These are phyloP conservation scores for Odontomachus brunneus DNA, from an alignment of 1,140 invertebrate species.

Conservation along the genomic window DNA sequence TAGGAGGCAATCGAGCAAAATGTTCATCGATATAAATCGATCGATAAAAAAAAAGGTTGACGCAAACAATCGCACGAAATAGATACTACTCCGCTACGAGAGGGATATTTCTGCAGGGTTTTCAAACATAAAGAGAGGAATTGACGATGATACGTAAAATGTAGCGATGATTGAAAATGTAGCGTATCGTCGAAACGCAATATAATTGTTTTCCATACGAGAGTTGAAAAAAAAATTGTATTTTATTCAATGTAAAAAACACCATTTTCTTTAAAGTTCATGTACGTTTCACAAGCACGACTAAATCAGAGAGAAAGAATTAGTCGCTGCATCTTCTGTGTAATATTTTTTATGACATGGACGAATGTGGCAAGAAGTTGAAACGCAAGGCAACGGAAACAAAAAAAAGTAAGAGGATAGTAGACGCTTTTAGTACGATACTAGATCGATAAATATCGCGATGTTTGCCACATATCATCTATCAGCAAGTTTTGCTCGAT, in stretches of 20 bases:
- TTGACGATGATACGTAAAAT: constrained; percentile 68
- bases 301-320: constrained; percentile 65
- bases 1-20: constrained; percentile 63
- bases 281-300: constrained; percentile 63
- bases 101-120: constrained; percentile 80
- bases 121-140: constrained; percentile 67
- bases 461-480: constrained; percentile 76
- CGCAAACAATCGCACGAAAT: constrained; percentile 71
- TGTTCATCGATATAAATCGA: constrained; percentile 15
- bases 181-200: constrained; percentile 68
- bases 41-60: constrained; percentile 57
- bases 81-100: constrained; percentile 76
- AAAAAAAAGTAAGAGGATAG: constrained; percentile 65
- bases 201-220: constrained; percentile 75
- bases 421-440: constrained; percentile 73
- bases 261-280: constrained; percentile 70
- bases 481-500: constrained; percentile 77
- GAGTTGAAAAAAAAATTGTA: constrained; percentile 76
- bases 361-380: constrained; percentile 68
- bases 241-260: constrained; percentile 66
- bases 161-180: constrained; percentile 69
- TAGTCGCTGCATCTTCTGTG: constrained; percentile 60
- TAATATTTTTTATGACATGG: constrained; percentile 66
- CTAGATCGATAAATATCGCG: constrained; percentile 71
- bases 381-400: constrained; percentile 69